A percentile compares a stretch with the other conserved stretches of the same genome.
Conservation (phyloP, 1,140 invertebrate species). For the Pseudoatta argentina region DNA sequence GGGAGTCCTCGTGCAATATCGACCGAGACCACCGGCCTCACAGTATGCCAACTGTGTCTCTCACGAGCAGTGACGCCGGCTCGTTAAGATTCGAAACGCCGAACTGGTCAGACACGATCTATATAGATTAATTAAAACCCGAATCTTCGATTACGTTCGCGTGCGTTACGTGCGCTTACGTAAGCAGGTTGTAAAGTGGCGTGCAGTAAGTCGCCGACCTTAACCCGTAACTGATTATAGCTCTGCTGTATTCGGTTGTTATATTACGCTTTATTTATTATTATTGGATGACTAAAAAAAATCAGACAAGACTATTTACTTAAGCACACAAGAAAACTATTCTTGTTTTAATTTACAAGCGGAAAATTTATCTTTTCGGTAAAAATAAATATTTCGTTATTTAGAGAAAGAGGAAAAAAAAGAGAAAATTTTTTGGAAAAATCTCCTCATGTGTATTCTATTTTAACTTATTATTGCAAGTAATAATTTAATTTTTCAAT, state of each 20-base stretch:
- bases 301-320: not conserved
- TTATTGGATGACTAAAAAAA: not conserved
- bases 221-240: not conserved
- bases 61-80: conserved; percentile 63
- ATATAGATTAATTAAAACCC: conserved; percentile 74
- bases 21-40: conserved; percentile 71
- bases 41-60: conserved; percentile 76
- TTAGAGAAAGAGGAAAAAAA: not conserved
- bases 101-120: conserved; percentile 60
- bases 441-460: not conserved
- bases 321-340: not conserved
- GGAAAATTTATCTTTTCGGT: not conserved
- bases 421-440: not conserved
- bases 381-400: not conserved
- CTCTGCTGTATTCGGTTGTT: not conserved
- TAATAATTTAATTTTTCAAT: not conserved
- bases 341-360: not conserved
- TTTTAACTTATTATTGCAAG: not conserved
- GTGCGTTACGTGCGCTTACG: conserved; percentile 58
- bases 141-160: conserved; percentile 36
- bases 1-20: conserved; percentile 40
- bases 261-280: not conserved
- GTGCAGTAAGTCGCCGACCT: not conserved
- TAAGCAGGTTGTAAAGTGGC: conserved; percentile 62
- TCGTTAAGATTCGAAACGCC: conserved; percentile 75